Base-by-base conservation (phyloP, 2,113 vertebrate species). In the Pelvicachromis taeniatus region DNA sequence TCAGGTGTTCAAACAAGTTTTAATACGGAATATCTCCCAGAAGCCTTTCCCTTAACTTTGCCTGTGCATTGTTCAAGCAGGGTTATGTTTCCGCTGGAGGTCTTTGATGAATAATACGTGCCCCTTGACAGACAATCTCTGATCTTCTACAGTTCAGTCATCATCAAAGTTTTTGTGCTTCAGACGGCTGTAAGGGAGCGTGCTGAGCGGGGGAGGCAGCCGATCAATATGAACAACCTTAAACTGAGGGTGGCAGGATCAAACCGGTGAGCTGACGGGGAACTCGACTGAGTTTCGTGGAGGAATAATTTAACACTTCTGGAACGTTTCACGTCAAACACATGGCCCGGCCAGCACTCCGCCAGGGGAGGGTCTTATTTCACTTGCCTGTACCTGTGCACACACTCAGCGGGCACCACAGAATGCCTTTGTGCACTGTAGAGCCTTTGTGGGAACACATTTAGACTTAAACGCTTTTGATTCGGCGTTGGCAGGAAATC, bases 261-360 rank as follows among this genome's bases (percentile, higher is more conserved):
- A 92, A 65, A 78, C 53, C 5, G 1, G 23, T 3, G 79, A 78
- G 59, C 82, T 38, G 79, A 86, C 50, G 11, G 63, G 63, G 83
- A 80, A 84, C 56, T 19, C 80, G 91, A 83, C 93, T 88, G 55
- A 56, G 92, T 94, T 95, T 95, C 5, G 5, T 50, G 82, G 83
- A 90, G 91, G 92, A 95, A 94, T 93, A 90, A 94, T 94, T 93
- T 78, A 91, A 92, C 91, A 87, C 90, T 94, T 93, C 92, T 95
- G 93, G 95, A 94, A 94, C 90, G 73, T 93, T 93, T 96, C 93
- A 94, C 11, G 82, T 94, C 83, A 70, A 92, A 93, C 94, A 93
- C 91, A 79, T 85, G 89, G 89, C 80, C 88, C 7, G 26, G 73
- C 55, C 81, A 56, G 84, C 78, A 4, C 81, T 84, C 80, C 81